These are phyloP conservation scores for Strigops habroptila DNA, from an alignment of 2,113 vertebrate genomes.

Conservation along the genomic window DNA sequence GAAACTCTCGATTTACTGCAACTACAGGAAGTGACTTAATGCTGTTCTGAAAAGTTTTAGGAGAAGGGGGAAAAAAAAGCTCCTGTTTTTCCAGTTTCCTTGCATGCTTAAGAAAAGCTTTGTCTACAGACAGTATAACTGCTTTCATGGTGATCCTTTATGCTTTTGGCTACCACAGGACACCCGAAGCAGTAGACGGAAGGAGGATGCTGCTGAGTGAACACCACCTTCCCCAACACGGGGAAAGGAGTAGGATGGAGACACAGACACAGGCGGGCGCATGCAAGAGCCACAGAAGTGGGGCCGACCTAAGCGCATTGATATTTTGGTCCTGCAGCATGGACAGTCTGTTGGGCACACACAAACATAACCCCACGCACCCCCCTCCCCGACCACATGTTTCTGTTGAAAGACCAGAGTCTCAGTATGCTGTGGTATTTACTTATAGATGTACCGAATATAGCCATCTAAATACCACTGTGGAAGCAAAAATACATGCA, in stretches of 20 bases:
- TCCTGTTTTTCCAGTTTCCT: conserved; percentile 38
- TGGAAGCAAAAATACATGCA: conserved; percentile 8
- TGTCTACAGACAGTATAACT: not conserved
- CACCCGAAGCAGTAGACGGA: fast-evolving
- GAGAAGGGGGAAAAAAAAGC: fast-evolving
- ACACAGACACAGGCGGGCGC: not conserved
- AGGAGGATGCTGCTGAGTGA: not conserved
- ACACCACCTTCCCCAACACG: not conserved
- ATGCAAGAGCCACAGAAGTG: fast-evolving
- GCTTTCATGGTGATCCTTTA: not conserved
- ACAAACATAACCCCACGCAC: not conserved
- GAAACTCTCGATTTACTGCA: not conserved
- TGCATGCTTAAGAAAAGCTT: not conserved
- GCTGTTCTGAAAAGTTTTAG: not conserved
- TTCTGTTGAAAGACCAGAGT: not conserved
- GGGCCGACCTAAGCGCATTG: not conserved
- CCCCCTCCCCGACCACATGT: not conserved
- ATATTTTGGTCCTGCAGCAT: fast-evolving
- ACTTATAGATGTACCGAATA: conserved; percentile 30
- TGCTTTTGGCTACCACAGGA: not conserved
- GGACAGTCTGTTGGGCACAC: not conserved
- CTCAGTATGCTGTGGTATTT: not conserved
- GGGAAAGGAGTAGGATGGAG: not conserved
- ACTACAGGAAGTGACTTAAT: conserved; percentile 45
- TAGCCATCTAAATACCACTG: conserved; percentile 10